Evolutionary conservation across 2,888 invertebrate genomes (phyloP).

Genomic region (Frankliniella intonsa): DNA sequence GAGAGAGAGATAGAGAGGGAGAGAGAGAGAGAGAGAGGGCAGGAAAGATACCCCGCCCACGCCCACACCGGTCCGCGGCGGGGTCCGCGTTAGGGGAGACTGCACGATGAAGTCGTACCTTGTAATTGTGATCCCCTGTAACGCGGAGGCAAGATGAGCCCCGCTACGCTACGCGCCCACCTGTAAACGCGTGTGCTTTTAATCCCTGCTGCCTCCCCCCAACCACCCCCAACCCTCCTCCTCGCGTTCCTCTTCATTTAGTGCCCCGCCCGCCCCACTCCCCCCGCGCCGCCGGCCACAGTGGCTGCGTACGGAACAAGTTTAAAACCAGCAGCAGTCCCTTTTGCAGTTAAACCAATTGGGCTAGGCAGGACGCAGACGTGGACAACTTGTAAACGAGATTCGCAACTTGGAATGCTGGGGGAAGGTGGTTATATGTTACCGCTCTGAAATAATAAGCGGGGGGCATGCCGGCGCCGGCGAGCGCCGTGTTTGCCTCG

Average conservation of each 20-base stretch:
- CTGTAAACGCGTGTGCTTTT: no score
- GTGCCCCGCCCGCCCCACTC: background rate
- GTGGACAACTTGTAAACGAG: conserved; percentile 25
- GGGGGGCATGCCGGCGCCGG: no score
- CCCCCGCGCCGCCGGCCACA: background rate
- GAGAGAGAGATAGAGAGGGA: no score
- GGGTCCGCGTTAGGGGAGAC: background rate
- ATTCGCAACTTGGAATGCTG: conserved; percentile 6
- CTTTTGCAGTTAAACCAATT: conserved; percentile 23
- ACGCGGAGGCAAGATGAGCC: no score
- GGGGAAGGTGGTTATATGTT: background rate
- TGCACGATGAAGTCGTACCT: no score
- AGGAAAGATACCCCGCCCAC: background rate
- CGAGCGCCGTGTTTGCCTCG: background rate
- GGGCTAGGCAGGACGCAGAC: background rate
- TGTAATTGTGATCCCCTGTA: no score
- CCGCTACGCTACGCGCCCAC: no score
- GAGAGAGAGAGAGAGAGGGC: background rate
- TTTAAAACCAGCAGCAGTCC: conserved; percentile 10
- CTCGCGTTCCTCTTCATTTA: background rate
- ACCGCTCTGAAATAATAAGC: no score
- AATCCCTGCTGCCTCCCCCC: background rate
- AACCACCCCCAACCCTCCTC: background rate
- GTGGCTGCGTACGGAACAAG: background rate
- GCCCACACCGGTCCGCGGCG: background rate